Evolutionary conservation across 2,113 vertebrate genomes (phyloP).

Genomic region (Planiliza haematocheilus): DNA sequence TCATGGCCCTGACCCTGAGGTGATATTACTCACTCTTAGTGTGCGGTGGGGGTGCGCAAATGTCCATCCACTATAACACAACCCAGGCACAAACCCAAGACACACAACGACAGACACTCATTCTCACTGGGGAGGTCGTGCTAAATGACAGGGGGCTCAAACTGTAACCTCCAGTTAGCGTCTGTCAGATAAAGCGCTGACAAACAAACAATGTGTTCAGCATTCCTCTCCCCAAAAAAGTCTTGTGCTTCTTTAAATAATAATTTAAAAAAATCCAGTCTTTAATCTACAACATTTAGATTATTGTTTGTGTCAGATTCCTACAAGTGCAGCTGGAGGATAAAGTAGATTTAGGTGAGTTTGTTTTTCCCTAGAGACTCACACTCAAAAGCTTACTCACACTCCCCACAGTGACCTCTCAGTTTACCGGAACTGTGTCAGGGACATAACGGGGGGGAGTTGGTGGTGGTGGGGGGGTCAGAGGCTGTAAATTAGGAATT

Average conservation of each 20-base stretch:
- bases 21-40: constrained; percentile 62
- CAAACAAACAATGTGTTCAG: not conserved
- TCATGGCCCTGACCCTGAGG: constrained; percentile 67
- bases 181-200: constrained; percentile 11
- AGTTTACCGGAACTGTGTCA: constrained; percentile 61
- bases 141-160: constrained; percentile 30
- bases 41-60: constrained; percentile 26
- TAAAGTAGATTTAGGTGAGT: constrained; percentile 6
- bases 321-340: constrained; percentile 3
- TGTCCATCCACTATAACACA: constrained; percentile 45
- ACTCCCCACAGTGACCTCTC: constrained; percentile 53
- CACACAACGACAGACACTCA: constrained; percentile 11
- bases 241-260: not conserved
- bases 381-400: constrained; percentile 27
- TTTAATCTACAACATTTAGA: constrained; percentile 7
- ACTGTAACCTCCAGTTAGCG: constrained; percentile 35
- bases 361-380: constrained; percentile 23
- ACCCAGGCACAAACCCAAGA: constrained; percentile 50
- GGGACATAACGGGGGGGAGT: constrained; percentile 13
- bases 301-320: constrained; percentile 41
- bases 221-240: not conserved
- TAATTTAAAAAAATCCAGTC: not conserved
- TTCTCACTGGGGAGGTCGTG: constrained; percentile 24
- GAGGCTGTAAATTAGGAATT: constrained; percentile 72
- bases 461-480: constrained; percentile 24